Percentiles rank a stretch among this genome's conserved stretches.
These are phyloP conservation scores for Orycteropus afer DNA, from an alignment of 2,113 vertebrate species.

Conservation along the genomic window DNA sequence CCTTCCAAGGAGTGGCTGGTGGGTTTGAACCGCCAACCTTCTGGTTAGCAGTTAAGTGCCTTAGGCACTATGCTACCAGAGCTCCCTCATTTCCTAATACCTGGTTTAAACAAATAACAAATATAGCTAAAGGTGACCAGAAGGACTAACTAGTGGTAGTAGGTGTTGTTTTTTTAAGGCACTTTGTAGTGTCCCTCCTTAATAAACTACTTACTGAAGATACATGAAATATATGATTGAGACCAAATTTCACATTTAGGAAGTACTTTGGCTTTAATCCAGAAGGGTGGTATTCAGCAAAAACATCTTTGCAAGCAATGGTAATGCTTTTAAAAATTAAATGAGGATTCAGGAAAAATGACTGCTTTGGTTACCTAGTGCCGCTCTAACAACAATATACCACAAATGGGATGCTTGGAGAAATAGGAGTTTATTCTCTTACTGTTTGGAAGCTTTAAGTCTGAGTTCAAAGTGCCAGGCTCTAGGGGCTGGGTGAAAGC, in stretches of 20 bases:
- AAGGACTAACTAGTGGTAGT: neutral
- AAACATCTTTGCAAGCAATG: neutral
- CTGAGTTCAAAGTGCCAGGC: too few species aligned
- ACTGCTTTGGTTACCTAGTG: too few species aligned
- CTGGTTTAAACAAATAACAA: neutral
- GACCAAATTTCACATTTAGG: constrained; percentile 31
- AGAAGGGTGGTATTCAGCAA: neutral
- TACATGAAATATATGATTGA: neutral
- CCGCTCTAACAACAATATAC: too few species aligned
- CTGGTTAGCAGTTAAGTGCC: too few species aligned
- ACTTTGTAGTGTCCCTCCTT: constrained; percentile 18
- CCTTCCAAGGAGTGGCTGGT: too few species aligned
- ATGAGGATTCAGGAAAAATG: neutral
- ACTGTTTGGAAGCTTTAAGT: too few species aligned
- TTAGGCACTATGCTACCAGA: too few species aligned
- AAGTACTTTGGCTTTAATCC: neutral
- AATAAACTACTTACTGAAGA: constrained; percentile 22
- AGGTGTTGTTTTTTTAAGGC: constrained; percentile 1
- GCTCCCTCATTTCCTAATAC: too few species aligned
- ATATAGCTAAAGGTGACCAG: neutral
- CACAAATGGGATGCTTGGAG: too few species aligned
- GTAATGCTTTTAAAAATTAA: neutral
- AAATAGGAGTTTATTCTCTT: too few species aligned
- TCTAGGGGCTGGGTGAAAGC: too few species aligned
- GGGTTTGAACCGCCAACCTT: too few species aligned